Evolutionary conservation across 2,113 vertebrate species (phyloP), one percentile per base, ranked within the genome.

Genomic region (Alosa alosa): DNA sequence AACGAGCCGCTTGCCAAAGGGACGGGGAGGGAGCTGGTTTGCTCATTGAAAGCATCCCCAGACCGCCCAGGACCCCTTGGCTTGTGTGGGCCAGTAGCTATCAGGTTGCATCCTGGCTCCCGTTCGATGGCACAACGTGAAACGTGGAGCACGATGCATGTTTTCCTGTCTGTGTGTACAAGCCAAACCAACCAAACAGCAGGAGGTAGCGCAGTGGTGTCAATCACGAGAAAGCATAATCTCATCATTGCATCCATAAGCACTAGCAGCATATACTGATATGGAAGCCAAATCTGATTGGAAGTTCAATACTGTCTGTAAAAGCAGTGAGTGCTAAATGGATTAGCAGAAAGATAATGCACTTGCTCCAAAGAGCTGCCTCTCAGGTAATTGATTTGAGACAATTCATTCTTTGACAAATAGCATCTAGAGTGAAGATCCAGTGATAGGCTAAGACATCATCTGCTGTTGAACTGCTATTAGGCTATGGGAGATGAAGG

Each of bases 331-430:
- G 81, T 81, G 86, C 49, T 82, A 57, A 86, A 81, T n/a, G 44
- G 83, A 86, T 84, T 75, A 81, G 81, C 82, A 55, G 47, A 52
- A 82, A 36, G 84, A 68, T 88, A 87, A 88, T 87, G 25, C 68
- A 36, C 55, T 87, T 84, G 22, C n/a, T 15, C 82, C 50, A 82
- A 88, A 39, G 64, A 50, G 85, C 46, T 82, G 39, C 86, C 22
- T 82, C 82, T 89, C 45, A 84, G 52, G 86, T 88, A 84, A 88
- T 82, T 88, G 75, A 88, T 85, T 86, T 86, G 78, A 88, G 87
- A 86, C 86, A 90, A 88, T 90, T 88, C 82, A 88, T 88, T 90
- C 84, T 86, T 82, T 72, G 81, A 84, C 82, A 81, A 78, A 72
- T 47, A 83, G 52, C 17, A 84, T 85, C 85, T 88, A 49, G 25